Conservation (phyloP, 2,888 invertebrate species). For the Dusona sp. region DNA sequence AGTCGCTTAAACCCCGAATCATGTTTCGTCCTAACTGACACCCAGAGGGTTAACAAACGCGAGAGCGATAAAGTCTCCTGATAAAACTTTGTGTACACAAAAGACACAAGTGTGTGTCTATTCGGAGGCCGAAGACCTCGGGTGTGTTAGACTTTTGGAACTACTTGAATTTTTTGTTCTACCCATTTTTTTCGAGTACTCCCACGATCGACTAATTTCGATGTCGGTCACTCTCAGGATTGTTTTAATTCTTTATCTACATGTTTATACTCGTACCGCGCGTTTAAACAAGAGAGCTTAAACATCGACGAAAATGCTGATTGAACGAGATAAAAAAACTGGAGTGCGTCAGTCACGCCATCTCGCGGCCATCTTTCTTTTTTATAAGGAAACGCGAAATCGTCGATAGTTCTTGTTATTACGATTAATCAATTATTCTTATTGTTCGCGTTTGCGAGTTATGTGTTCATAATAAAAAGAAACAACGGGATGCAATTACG, state of each 20-base stretch:
- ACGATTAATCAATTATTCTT: background rate
- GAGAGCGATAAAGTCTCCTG: constrained; percentile 45
- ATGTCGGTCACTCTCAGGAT: background rate
- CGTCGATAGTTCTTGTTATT: background rate
- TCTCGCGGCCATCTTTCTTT: background rate
- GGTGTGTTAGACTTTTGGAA: constrained; percentile 26
- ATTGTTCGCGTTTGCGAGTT: background rate
- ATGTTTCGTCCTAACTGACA: constrained; percentile 49
- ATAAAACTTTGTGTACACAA: constrained; percentile 35
- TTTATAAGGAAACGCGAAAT: background rate
- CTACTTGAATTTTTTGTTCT: background rate
- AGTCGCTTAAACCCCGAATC: background rate
- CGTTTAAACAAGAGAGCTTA: background rate
- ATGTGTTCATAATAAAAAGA: background rate
- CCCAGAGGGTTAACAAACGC: constrained; percentile 46
- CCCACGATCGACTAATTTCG: background rate
- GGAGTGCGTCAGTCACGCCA: background rate
- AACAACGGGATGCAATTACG: background rate
- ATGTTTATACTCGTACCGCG: background rate
- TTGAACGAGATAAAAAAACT: background rate
- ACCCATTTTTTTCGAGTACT: background rate
- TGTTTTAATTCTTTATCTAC: constrained; percentile 1
- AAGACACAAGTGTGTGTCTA: constrained; percentile 43
- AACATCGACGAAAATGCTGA: background rate
- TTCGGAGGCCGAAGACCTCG: constrained; percentile 53